Base-by-base conservation (phyloP, 2,888 invertebrate species). In the Chloroclystis v-ata region DNA sequence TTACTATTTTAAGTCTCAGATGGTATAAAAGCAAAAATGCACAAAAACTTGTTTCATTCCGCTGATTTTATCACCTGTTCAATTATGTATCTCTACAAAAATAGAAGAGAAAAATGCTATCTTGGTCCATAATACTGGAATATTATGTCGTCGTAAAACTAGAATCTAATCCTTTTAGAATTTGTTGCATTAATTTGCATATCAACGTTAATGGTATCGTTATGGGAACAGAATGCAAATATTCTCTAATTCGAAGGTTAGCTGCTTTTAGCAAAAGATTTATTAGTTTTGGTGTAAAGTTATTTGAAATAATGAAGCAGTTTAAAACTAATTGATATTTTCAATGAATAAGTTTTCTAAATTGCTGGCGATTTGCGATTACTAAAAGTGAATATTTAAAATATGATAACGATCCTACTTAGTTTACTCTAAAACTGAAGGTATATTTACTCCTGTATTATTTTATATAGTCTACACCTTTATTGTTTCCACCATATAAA, bases 111-210 rank as follows among this genome's bases (percentile, higher is more conserved):
- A 33, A 28, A 24, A 41, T 24, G 25, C 16, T 16, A 30, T 41
- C 20, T 24, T 28, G 32, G 37, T 14, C 14, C 37, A 47, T 49
- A 32, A 43, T 37, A 54, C 47, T 44, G n/a, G 24, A 51, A 47
- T 57, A 11, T 28, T 48, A 45, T 38, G 63, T 63, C 60, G 56
- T 60, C 56, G 60, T 61, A 56, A 53, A 70, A 65, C 55, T 60
- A 61, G 65, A 69, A 63, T 61, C 66, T 70, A 69, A 74, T 69
- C 70, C 69, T 70, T 68, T 68, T 64, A 54, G 58, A 65, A 73
- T 74, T 74, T 69, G 74, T 71, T 74, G 76, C 71, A 74, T 73
- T 54, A 52, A 78, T 78, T 79, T 76, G 65, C 78, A 75, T 78
- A 69, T 70, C 65, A 73, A 72, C 72, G 67, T 68, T 75, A 75